Base-by-base conservation (phyloP, 1,140 invertebrate species). In the Stegodyphus mimosarum region DNA sequence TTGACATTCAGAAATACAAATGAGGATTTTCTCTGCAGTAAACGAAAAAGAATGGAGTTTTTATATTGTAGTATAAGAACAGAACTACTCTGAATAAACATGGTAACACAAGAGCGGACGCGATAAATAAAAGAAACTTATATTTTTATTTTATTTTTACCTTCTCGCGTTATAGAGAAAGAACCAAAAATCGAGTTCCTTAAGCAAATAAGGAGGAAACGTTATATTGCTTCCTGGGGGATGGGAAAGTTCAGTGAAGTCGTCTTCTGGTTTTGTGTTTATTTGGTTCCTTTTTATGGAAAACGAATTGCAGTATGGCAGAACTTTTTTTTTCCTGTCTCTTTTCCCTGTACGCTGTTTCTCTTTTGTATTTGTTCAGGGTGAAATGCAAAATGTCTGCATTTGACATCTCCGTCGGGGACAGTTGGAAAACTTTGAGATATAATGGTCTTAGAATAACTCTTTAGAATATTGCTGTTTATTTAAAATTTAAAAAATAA, bases 171-270 rank as follows among this genome's bases (percentile, higher is more conserved):
- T 60, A 13, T 60, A 55, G 49, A 17, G 11, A 60, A 33, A 74
- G 53, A 49, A 60, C 52, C 53, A 74, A 48, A 74, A 74, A 74
- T 74, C 11, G 17, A 74, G 72, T 74, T 74, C 13, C 51, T 74
- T 18, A 13, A 18, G 18, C 52, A 74, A 74, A 74, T 55, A 74
- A 18, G 17, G 10, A 48, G 33, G 33, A 60, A 15, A 60, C 11
- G 15, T 33, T 74, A 60, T 74, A 60, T 74, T 74, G 18, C 72
- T 60, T 74, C 72, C 72, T 48, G 72, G 17, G 48, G 6, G 18
- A 11, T 33, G 33, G 33, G 33, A 33, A 33, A 33, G 33, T 33
- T 33, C 33, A 33, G 33, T 33, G 33, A 33, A 33, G 50, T 72
- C 49, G 15, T 72, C 13, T 15, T 72, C 33, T 33, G 33, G 33